Base-by-base conservation (phyloP, 2,888 invertebrate genomes). In the Harpalus rubripes region DNA sequence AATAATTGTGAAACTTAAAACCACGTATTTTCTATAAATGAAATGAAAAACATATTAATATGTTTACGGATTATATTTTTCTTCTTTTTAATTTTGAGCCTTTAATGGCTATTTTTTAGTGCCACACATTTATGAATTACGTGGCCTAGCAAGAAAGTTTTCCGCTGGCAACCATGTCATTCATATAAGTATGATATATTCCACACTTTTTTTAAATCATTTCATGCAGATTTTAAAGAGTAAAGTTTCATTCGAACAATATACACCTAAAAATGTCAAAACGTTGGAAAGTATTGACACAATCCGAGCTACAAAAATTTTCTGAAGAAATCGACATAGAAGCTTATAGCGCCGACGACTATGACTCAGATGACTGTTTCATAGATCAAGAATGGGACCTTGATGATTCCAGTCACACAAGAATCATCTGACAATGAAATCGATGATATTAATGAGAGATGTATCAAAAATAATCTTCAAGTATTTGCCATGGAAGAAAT, bases 381-480 rank as follows among this genome's bases (percentile, higher is more conserved):
- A 0, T 44, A 22, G 80, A 80, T 80, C 10, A 3, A 80, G 59
- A 1, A 61, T 80, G 80, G 80, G 52, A 80, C 0, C 16, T 7
- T 26, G 18, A 18, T 80, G 12, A 12, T 59, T 59, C 18, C 59
- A 61, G 32, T 16, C 61, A 2, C 1, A 12, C 58, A 22, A 15
- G 80, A 80, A 80, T 80, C 32, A 58, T 59, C 80, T 59, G 18
- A 59, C 80, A 52, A 80, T 44, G 22, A 61, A 59, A 16, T 22
- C n/a, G n/a, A n/a, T n/a, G n/a, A n/a, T n/a, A n/a, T n/a, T n/a
- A n/a, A n/a, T n/a, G n/a, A n/a, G n/a, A n/a, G n/a, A n/a, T n/a
- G n/a, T n/a, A n/a, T n/a, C n/a, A n/a, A n/a, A 44, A 5, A 10
- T 44, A 6, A 44, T 44, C 6, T 44, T 44, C 44, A 10, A 16